These are phyloP conservation scores for Punctoribates punctum DNA, from an alignment of 2,888 invertebrate species.

Conservation along the genomic window DNA sequence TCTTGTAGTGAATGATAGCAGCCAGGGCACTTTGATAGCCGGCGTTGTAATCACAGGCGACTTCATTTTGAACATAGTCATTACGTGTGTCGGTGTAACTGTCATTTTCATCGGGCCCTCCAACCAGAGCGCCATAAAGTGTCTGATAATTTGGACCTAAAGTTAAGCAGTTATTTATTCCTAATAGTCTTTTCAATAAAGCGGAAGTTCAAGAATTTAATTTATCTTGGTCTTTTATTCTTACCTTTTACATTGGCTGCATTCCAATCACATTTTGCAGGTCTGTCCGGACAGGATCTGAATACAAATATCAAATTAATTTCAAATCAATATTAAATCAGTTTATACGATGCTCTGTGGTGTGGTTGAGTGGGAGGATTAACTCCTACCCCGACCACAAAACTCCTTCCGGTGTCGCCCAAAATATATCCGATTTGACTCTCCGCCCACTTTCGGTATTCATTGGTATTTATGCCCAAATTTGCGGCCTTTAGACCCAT, in stretches of 20 bases:
- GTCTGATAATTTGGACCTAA: background rate
- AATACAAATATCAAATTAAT: background rate
- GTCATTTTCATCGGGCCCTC: constrained; percentile 6
- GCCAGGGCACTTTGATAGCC: background rate
- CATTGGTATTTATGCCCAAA: background rate
- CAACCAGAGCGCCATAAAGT: background rate
- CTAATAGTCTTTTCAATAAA: background rate
- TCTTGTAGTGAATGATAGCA: too few species aligned
- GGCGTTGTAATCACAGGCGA: constrained; percentile 7
- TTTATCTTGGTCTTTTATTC: too few species aligned
- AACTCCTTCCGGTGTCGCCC: constrained; percentile 13
- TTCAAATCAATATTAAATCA: background rate
- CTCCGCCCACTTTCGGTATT: background rate
- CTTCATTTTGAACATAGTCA: constrained; percentile 6
- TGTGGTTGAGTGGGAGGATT: background rate
- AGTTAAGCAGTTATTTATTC: background rate
- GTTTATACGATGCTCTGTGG: background rate
- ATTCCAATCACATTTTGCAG: background rate
- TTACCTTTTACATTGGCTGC: too few species aligned
- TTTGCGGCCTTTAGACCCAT: background rate
- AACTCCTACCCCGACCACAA: background rate
- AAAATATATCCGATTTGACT: constrained; percentile 9
- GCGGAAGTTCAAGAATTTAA: too few species aligned
- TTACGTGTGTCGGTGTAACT: background rate
- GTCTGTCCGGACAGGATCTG: background rate